phyloP scores from a whole-genome alignment of 2,797 vertebrate genomes.

The Ispidina lecontei region DNA sequence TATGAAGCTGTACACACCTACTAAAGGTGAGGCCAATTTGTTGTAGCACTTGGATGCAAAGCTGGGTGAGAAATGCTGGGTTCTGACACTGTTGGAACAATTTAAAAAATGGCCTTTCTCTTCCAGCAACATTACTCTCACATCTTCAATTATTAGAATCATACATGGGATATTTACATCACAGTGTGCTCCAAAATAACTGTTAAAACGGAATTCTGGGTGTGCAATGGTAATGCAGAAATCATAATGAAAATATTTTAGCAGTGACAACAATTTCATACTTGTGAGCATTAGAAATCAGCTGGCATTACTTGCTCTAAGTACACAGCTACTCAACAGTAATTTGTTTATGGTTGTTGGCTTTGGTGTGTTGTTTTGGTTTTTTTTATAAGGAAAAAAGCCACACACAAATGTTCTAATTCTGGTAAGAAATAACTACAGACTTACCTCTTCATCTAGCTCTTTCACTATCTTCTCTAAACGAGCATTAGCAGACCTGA shows the following conservation, averaged over 20 bases:
- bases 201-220: not conserved
- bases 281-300: not conserved
- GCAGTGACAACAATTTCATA: not conserved
- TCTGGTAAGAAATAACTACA: not conserved
- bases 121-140: not conserved
- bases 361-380: no score
- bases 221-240: not conserved
- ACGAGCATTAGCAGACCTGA: conserved; percentile 85
- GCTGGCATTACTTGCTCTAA: not conserved
- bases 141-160: not conserved
- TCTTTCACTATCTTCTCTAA: conserved; percentile 94
- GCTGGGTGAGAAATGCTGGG: not conserved
- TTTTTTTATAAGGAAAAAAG: not conserved
- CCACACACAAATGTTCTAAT: not conserved
- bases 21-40: not conserved
- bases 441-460: conserved; percentile 93
- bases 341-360: not conserved
- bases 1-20: not conserved
- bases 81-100: not conserved
- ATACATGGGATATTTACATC: not conserved
- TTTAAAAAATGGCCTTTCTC: not conserved
- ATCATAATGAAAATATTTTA: not conserved
- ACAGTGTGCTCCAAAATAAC: not conserved
- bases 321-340: not conserved
- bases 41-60: not conserved